Percentiles rank a stretch among this genome's conserved stretches.
Conservation (phyloP, 2,888 invertebrate species). For the Ophonus ardosiacus region DNA sequence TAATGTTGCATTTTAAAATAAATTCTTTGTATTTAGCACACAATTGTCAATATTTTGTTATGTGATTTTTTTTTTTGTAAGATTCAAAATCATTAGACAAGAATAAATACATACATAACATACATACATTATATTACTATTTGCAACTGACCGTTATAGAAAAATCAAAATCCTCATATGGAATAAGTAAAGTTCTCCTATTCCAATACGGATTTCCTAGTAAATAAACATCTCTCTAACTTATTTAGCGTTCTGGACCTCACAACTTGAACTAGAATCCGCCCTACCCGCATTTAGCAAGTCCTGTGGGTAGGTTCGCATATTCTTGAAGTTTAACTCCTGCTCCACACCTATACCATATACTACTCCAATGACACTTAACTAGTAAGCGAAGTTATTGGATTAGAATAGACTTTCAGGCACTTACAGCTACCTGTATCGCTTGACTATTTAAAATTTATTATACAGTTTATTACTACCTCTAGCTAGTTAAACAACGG, state of each 20-base stretch:
- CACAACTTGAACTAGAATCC: neutral
- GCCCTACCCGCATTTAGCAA: neutral
- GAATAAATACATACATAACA: too few species aligned
- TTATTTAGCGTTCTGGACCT: neutral
- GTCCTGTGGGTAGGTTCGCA: neutral
- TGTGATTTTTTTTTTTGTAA: too few species aligned
- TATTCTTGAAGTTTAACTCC: neutral
- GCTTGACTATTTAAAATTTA: constrained; percentile 47
- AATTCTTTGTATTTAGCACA: too few species aligned
- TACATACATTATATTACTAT: too few species aligned
- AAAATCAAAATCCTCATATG: too few species aligned
- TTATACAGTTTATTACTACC: constrained; percentile 5
- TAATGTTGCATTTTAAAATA: too few species aligned
- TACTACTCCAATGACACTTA: neutral
- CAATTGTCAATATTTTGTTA: too few species aligned
- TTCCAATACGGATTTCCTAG: neutral
- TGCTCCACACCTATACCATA: neutral
- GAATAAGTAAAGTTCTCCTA: too few species aligned
- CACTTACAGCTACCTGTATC: constrained; percentile 46
- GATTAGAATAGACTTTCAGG: constrained; percentile 49
- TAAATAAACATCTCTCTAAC: neutral
- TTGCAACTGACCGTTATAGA: too few species aligned
- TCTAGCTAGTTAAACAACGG: constrained; percentile 20
- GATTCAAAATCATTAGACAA: too few species aligned
- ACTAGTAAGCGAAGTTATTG: constrained; percentile 23